Evolutionary conservation across 2,888 invertebrate genomes (phyloP), one percentile per base, ranked within the genome.

Genomic region (Miltochrista miniata): DNA sequence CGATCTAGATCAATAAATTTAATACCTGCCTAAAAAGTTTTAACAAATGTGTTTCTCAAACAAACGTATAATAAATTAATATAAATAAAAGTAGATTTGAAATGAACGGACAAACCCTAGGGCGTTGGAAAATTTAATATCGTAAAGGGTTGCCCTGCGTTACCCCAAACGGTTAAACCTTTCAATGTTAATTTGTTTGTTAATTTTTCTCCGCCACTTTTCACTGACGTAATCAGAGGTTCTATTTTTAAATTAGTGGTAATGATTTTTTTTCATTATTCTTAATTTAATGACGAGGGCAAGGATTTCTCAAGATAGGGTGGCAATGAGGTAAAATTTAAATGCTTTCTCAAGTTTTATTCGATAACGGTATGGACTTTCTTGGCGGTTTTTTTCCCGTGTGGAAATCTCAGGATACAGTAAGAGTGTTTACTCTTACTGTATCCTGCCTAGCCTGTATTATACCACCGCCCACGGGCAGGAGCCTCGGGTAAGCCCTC

Each of bases 151-250:
- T 82, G 37, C 24, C 35, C 43, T 24, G 37, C 13, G 30, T 37
- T 37, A 69, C 79, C 74, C 76, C 65, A 60, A 66, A 61, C 70
- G 79, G 76, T 82, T 84, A 79, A 82, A 76, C 82, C 83, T 72
- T 83, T 88, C 88, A 84, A 78, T 74, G 80, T 79, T 85, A 87
- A 88, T 90, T 89, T 83, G 81, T 77, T 80, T 76, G 73, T 79
- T 85, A 86, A 87, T 89, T 84, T 86, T 84, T 87, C 87, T 79
- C 68, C 47, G 48, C 61, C 58, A 64, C 70, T 61, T 31, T 73
- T 70, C 65, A 64, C 64, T 61, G 52, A 52, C 34, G 54, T 78
- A 75, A 81, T 83, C 72, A 71, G 43, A 39, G 49, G 67, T 72
- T 70, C 61, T 62, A 48, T 53, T 61, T 67, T 56, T 53, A 57